Percentiles rank a stretch among this genome's conserved stretches.
Conservation (phyloP, 2,888 invertebrate genomes). For the Parthenolecanium corni region DNA sequence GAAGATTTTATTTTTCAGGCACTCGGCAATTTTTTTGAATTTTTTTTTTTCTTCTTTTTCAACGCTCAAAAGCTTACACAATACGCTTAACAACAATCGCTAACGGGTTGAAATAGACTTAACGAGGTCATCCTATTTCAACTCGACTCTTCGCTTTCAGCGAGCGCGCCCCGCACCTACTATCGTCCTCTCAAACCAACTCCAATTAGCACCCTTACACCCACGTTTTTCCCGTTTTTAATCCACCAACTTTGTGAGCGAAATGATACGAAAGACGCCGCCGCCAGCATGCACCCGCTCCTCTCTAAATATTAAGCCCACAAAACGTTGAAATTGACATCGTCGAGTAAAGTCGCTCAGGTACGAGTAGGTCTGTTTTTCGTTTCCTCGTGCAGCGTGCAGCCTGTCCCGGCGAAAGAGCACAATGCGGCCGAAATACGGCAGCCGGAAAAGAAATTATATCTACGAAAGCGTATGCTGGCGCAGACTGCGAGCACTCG, state of each 20-base stretch:
- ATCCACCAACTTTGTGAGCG: neutral
- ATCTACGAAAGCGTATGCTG: too few relatives aligned
- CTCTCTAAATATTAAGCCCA: neutral
- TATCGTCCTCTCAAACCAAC: constrained; percentile 2
- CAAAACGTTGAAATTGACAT: neutral
- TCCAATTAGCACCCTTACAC: constrained; percentile 18
- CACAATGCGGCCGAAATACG: too few relatives aligned
- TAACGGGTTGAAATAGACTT: constrained; percentile 18
- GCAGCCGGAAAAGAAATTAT: too few relatives aligned
- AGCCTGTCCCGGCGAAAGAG: too few relatives aligned
- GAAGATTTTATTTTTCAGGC: constrained; percentile 20
- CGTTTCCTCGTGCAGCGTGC: neutral
- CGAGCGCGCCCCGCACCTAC: too few relatives aligned
- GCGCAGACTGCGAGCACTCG: too few relatives aligned
- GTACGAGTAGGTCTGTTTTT: neutral
- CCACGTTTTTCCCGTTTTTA: constrained; percentile 8
- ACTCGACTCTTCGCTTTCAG: too few relatives aligned
- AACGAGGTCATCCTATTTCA: constrained; percentile 19
- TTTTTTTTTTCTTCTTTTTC: too few relatives aligned
- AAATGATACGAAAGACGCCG: constrained; percentile 5
- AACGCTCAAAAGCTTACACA: constrained; percentile 18
- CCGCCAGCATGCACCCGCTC: neutral
- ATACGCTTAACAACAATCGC: constrained; percentile 21
- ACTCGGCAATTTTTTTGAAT: constrained; percentile 15
- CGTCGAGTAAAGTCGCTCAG: neutral